These are phyloP conservation scores for Periophthalmus modestus DNA, from an alignment of 2,113 vertebrate species.

Conservation along the genomic window DNA sequence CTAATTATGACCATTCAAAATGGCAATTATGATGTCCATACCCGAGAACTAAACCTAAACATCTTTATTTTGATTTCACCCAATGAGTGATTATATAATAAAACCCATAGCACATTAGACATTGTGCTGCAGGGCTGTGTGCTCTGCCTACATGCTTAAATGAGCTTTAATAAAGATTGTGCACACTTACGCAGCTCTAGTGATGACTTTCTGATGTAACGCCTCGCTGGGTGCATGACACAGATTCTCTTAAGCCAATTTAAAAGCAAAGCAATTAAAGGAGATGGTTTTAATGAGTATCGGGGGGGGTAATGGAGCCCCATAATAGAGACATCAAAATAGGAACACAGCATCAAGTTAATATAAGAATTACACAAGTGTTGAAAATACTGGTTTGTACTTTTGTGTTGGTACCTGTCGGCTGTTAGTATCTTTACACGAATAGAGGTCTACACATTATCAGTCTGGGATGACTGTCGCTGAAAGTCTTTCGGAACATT, in stretches of 20 bases:
- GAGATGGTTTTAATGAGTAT: neutral
- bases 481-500: too few relatives aligned
- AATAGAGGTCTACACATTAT: too few relatives aligned
- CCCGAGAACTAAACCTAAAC: neutral
- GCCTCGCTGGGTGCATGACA: neutral
- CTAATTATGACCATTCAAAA: too few relatives aligned
- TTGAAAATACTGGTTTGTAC: neutral
- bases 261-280: conserved; percentile 5
- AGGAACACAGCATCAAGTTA: neutral
- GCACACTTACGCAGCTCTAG: neutral
- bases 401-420: neutral
- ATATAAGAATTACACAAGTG: neutral
- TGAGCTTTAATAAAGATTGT: neutral
- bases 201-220: conserved; percentile 6
- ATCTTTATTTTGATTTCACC: neutral
- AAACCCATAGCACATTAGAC: neutral
- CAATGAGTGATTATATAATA: neutral
- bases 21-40: too few relatives aligned
- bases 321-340: neutral
- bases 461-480: too few relatives aligned
- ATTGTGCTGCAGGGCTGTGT: neutral
- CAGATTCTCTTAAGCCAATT: neutral
- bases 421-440: too few relatives aligned
- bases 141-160: neutral
- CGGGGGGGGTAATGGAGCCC: neutral